A percentile compares a stretch with the other conserved stretches of the same genome.
Evolutionary conservation across 2,797 vertebrate species (phyloP).

Genomic region (Epinephelus coioides): DNA sequence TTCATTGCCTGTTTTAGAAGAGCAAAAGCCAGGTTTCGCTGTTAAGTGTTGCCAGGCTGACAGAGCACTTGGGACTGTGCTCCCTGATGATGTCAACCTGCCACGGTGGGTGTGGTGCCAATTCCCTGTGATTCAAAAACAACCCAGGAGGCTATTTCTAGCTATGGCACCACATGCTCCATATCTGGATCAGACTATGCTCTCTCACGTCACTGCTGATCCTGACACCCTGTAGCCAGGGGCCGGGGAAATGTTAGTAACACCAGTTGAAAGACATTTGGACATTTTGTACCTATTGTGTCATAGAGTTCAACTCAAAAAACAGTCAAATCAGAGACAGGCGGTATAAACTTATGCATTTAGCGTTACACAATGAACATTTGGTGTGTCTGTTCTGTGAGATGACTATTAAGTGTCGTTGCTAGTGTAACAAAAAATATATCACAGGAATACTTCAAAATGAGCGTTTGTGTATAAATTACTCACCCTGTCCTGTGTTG

Average conservation of each 20-base stretch:
- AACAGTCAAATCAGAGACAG: background rate
- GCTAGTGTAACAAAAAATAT: background rate
- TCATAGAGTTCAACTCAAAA: background rate
- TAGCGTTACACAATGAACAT: slow-evolving; percentile 1
- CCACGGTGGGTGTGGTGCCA: slow-evolving; percentile 70
- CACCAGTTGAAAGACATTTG: background rate
- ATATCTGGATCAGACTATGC: slow-evolving; percentile 23
- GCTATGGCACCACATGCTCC: slow-evolving; percentile 50
- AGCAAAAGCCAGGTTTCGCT: slow-evolving; percentile 36
- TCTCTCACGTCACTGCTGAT: slow-evolving; percentile 17
- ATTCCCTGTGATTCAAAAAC: slow-evolving; percentile 58
- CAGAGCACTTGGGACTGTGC: slow-evolving; percentile 32
- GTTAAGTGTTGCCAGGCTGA: slow-evolving; percentile 48
- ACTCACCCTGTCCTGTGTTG: too few species aligned
- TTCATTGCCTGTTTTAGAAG: background rate
- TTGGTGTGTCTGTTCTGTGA: slow-evolving; percentile 8
- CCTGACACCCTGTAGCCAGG: slow-evolving; percentile 25
- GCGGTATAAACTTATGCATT: background rate
- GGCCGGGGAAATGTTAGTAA: background rate
- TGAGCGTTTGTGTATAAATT: too few species aligned
- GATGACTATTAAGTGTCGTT: slow-evolving; percentile 20
- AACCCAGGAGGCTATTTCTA: slow-evolving; percentile 66
- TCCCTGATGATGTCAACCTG: slow-evolving; percentile 69
- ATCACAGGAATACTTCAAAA: too few species aligned
- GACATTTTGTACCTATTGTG: background rate